Base-by-base conservation (phyloP, 2,113 vertebrate genomes). In the Urocitellus parryii region DNA sequence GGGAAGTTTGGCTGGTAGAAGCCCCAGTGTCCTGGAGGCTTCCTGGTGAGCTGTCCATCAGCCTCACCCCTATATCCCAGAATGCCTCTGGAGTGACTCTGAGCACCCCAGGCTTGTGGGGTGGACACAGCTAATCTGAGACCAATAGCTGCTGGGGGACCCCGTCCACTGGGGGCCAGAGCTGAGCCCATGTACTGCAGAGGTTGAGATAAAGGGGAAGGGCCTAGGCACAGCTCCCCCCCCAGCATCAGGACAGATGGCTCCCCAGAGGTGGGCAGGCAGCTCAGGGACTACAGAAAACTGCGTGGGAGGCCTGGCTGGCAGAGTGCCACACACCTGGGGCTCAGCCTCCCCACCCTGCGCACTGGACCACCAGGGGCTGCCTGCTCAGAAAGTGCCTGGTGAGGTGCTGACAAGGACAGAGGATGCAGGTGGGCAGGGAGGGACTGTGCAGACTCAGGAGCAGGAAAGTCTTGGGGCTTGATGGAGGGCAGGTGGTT, bases 401-500 rank as follows among this genome's bases (percentile, higher is more conserved):
- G 0, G 20, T 4, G 22, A 18, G 8, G 25, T 2, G 2, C 12
- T 16, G 0, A 27, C 16, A 17, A 12, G 25, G 58, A 10, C 4
- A 18, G 48, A 39, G 56, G 0, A 12, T 2, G 1, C 8, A 74
- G 29, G 42, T 0, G 0, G 1, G 14, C 42, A 24, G 37, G 56
- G 18, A 32, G 8, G 70, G 58, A 29, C 85, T 25, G 86, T 3
- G 39, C 16, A 4, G 32, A 22, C 10, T 0, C 67, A 34, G 37
- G 0, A 24, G n/a, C 4, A 20, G 37, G n/a, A 22, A 39, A 8
- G 24, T 17, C 51, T 8, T 0, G 0, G 16, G 67, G 27, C 72
- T 18, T 4, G 4, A 10, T 0, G 4, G 25, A 16, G 29, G 29
- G 56, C 2, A 32, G n/a, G 32, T 25, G 0, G 0, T 1, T 34